These are phyloP conservation scores for Lasius platythorax DNA, from an alignment of 2,888 invertebrate species.

Conservation along the genomic window DNA sequence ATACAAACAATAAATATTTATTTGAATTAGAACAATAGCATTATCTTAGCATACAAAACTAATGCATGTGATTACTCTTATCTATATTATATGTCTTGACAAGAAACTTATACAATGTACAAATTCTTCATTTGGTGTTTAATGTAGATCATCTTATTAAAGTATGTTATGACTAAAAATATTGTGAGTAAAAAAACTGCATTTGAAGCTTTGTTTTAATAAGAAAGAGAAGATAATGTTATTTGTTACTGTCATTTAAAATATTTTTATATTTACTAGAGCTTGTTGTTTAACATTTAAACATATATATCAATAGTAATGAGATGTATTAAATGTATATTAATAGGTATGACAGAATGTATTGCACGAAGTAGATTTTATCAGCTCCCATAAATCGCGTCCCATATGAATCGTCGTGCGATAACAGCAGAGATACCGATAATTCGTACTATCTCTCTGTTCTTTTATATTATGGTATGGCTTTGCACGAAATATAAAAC, in stretches of 20 bases:
- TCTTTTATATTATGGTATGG: conserved; percentile 31
- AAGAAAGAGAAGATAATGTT: neutral
- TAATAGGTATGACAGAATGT: conserved; percentile 16
- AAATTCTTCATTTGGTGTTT: conserved; percentile 64
- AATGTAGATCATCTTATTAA: conserved; percentile 50
- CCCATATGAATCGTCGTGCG: neutral
- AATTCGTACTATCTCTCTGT: conserved; percentile 2
- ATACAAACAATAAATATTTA: conserved; percentile 14
- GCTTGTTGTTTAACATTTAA: conserved; percentile 22
- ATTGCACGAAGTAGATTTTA: conserved; percentile 46
- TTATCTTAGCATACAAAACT: conserved; percentile 35
- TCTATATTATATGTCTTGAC: conserved; percentile 65
- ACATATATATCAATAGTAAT: neutral
- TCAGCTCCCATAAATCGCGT: neutral
- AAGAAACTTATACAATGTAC: conserved; percentile 67
- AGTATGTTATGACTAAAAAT: conserved; percentile 33
- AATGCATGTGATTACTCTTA: conserved; percentile 68
- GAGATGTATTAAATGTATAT: conserved; percentile 11
- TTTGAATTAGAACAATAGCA: conserved; percentile 1
- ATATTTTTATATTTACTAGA: neutral
- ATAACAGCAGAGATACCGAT: conserved; percentile 7
- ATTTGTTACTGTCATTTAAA: neutral
- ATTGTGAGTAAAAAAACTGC: neutral
- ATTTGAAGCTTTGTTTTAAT: conserved; percentile 18
- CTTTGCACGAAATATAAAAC: conserved; percentile 48